Percentiles rank a stretch among this genome's conserved stretches.
Evolutionary conservation across 2,797 vertebrate species (phyloP).

Genomic region (Pterois miles): DNA sequence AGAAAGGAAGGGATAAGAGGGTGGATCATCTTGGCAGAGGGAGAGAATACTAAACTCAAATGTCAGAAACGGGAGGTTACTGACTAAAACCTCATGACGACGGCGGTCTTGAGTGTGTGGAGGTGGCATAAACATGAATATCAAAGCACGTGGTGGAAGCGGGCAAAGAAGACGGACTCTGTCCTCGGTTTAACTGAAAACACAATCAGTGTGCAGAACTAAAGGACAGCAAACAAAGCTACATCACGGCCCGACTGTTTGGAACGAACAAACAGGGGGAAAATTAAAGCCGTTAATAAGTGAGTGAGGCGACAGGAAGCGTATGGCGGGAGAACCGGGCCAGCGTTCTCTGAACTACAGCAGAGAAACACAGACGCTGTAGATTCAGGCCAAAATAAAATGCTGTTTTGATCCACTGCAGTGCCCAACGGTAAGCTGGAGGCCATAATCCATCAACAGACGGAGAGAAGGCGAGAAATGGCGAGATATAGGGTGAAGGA

Average conservation of each 20-base stretch:
- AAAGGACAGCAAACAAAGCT: background rate
- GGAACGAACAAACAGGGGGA: background rate
- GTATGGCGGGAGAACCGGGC: background rate
- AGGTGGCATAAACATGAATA: constrained; percentile 8
- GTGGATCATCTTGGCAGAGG: background rate
- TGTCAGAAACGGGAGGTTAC: constrained; percentile 44
- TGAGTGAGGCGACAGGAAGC: background rate
- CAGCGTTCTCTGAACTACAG: constrained; percentile 3
- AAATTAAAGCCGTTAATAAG: constrained; percentile 6
- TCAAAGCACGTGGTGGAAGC: background rate
- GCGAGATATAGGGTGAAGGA: background rate
- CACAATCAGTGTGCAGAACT: background rate
- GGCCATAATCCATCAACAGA: constrained; percentile 48
- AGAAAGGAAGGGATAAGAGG: constrained; percentile 12
- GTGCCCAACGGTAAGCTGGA: constrained; percentile 29
- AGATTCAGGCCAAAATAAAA: constrained; percentile 40
- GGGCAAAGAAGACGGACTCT: background rate
- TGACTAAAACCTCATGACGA: constrained; percentile 4
- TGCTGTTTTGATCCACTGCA: constrained; percentile 55
- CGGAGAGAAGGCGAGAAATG: background rate
- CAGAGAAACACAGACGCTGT: background rate
- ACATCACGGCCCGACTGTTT: background rate
- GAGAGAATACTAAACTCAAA: constrained; percentile 44
- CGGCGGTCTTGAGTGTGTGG: constrained; percentile 4
- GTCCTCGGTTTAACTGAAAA: background rate